phyloP scores from a whole-genome alignment of 2,113 vertebrate species.

The Pseudolaguvia tuberculata region DNA sequence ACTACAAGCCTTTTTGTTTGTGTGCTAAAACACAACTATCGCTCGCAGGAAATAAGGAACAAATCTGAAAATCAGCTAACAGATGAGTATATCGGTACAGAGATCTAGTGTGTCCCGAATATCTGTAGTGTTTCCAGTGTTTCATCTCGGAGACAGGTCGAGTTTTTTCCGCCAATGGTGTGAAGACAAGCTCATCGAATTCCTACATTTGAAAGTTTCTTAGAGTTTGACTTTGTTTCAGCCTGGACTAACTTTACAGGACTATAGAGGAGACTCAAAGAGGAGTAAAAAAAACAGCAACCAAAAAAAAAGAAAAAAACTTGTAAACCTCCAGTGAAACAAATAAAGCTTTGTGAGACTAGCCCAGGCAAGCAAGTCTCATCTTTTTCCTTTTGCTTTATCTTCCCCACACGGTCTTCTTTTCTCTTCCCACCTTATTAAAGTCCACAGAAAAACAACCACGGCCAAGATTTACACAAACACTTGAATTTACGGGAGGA shows the following conservation, averaged over 20 bases:
- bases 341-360: slow-evolving; percentile 51
- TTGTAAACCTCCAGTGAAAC: slow-evolving; percentile 41
- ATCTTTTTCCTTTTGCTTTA: slow-evolving; percentile 33
- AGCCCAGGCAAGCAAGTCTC: slow-evolving; percentile 30
- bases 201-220: not conserved
- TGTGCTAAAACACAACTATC: slow-evolving; percentile 2
- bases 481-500: slow-evolving; percentile 50
- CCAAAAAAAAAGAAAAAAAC: slow-evolving; percentile 9
- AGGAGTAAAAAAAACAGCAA: not conserved
- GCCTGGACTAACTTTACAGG: slow-evolving; percentile 39
- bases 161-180: slow-evolving; percentile 15
- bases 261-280: not conserved
- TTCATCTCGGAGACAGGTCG: not conserved
- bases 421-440: slow-evolving; percentile 15
- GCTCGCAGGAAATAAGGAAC: slow-evolving; percentile 7
- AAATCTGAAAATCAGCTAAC: slow-evolving; percentile 25
- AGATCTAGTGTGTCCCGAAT: slow-evolving; percentile 10
- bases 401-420: slow-evolving; percentile 24
- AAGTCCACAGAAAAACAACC: not conserved
- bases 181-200: not conserved
- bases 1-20: slow-evolving; percentile 17
- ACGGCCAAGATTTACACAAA: slow-evolving; percentile 49
- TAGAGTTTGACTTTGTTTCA: slow-evolving; percentile 28
- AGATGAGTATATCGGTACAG: not conserved
- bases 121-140: not conserved